phyloP scores from a whole-genome alignment of 2,888 invertebrate genomes.

The Calliphora vomitoria region DNA sequence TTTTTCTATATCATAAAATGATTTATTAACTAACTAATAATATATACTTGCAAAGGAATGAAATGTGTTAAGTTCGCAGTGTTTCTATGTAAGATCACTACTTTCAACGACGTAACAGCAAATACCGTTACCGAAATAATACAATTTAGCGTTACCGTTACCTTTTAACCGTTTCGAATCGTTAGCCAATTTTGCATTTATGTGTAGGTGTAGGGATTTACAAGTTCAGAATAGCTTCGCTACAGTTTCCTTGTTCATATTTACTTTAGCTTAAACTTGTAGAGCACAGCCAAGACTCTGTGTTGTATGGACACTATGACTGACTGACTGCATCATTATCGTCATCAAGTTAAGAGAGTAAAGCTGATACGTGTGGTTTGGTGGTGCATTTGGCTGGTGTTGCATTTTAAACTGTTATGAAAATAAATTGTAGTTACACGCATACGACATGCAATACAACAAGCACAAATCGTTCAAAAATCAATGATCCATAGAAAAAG shows the following conservation, averaged over 20 bases:
- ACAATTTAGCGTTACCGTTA: too few relatives aligned
- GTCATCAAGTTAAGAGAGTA: conserved; percentile 36
- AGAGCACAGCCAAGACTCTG: neutral
- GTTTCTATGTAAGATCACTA: too few relatives aligned
- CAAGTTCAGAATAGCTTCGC: too few relatives aligned
- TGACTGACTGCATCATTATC: conserved; percentile 43
- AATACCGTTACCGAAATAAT: too few relatives aligned
- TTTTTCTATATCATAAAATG: too few relatives aligned
- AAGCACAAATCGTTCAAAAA: conserved; percentile 68
- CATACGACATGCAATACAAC: conserved; percentile 78
- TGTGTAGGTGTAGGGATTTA: neutral
- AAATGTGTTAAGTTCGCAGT: too few relatives aligned
- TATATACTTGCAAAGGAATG: too few relatives aligned
- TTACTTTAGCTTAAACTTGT: conserved; percentile 45
- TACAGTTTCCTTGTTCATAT: neutral
- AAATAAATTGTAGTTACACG: conserved; percentile 83
- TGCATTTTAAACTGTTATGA: conserved; percentile 65
- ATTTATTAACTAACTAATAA: too few relatives aligned
- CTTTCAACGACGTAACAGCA: too few relatives aligned
- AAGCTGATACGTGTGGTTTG: conserved; percentile 47
- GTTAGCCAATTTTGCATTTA: neutral
- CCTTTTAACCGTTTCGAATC: too few relatives aligned
- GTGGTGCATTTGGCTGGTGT: conserved; percentile 3
- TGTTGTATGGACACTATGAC: neutral
- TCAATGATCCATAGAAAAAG: conserved; percentile 58